Evolutionary conservation across 2,797 vertebrate genomes (phyloP).

Genomic region (Molossus molossus): DNA sequence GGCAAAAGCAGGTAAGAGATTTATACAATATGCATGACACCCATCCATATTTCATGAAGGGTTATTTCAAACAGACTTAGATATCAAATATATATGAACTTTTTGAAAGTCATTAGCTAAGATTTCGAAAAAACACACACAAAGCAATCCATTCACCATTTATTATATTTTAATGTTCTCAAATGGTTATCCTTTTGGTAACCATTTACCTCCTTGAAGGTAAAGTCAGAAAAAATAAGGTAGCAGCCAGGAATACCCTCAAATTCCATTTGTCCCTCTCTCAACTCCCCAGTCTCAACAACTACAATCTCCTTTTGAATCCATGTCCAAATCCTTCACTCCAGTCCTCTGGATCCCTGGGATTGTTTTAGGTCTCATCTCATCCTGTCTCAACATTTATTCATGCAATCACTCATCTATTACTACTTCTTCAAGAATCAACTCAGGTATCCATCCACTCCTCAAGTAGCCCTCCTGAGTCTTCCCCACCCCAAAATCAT

Average conservation of each 20-base stretch:
- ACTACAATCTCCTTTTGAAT: background rate
- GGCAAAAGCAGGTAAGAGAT: slow-evolving; percentile 52
- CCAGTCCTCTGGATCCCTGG: background rate
- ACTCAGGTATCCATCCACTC: background rate
- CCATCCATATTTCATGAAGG: background rate
- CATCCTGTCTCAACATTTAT: slow-evolving; percentile 23
- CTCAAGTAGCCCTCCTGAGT: background rate
- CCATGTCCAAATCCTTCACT: background rate
- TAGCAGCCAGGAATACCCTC: background rate
- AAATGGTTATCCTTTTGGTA: background rate
- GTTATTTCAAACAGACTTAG: slow-evolving; percentile 37
- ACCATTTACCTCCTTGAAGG: background rate
- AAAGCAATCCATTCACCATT: slow-evolving; percentile 30
- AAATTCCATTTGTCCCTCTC: background rate
- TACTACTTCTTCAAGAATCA: slow-evolving; percentile 31
- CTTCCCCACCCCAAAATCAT: background rate
- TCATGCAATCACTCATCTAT: background rate
- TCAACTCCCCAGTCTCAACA: background rate
- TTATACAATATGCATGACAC: background rate
- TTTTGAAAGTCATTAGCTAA: slow-evolving; percentile 49
- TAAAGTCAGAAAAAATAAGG: slow-evolving; percentile 10
- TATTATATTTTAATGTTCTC: slow-evolving; percentile 48
- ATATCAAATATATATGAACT: slow-evolving; percentile 39
- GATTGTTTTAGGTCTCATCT: background rate
- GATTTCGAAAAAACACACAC: slow-evolving; percentile 40